Percentiles rank a stretch among this genome's conserved stretches.
Conservation (phyloP, 1,140 invertebrate species). For the Manduca sexta region DNA sequence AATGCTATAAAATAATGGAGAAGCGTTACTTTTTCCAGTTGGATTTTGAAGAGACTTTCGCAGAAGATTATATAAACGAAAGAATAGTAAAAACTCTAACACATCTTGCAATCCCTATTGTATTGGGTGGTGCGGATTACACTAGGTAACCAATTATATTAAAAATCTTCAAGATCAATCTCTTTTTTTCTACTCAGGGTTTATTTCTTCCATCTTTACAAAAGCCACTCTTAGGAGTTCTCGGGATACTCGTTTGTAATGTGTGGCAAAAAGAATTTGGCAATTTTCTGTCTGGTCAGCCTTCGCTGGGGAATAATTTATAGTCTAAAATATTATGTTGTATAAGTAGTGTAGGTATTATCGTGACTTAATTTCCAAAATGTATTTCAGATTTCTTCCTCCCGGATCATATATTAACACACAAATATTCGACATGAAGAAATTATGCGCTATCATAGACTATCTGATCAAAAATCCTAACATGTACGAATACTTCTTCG, state of each 20-base stretch:
- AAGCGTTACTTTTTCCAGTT: conserved; percentile 51
- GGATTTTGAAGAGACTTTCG: conserved; percentile 48
- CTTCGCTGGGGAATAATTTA: too few species aligned
- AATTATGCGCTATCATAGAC: conserved; percentile 45
- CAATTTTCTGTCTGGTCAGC: too few species aligned
- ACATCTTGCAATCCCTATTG: conserved; percentile 67
- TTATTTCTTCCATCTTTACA: too few species aligned
- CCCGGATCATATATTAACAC: conserved; percentile 50
- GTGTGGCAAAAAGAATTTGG: too few species aligned
- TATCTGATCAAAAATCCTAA: conserved; percentile 42
- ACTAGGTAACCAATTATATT: conserved; percentile 31
- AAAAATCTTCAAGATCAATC: too few species aligned
- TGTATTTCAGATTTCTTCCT: conserved; percentile 47
- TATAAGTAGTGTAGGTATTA: too few species aligned
- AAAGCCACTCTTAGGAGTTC: too few species aligned
- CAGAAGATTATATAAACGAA: conserved; percentile 78
- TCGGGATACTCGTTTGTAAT: too few species aligned
- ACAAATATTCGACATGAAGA: conserved; percentile 38
- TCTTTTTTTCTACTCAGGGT: too few species aligned
- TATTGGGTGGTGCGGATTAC: conserved; percentile 62
- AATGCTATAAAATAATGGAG: conserved; percentile 46
- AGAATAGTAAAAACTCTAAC: conserved; percentile 72
- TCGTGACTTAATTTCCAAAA: too few species aligned
- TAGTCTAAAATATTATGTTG: too few species aligned
- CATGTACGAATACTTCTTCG: conserved; percentile 51